Base-by-base conservation (phyloP, 2,888 invertebrate genomes). In the Rhingia campestris region DNA sequence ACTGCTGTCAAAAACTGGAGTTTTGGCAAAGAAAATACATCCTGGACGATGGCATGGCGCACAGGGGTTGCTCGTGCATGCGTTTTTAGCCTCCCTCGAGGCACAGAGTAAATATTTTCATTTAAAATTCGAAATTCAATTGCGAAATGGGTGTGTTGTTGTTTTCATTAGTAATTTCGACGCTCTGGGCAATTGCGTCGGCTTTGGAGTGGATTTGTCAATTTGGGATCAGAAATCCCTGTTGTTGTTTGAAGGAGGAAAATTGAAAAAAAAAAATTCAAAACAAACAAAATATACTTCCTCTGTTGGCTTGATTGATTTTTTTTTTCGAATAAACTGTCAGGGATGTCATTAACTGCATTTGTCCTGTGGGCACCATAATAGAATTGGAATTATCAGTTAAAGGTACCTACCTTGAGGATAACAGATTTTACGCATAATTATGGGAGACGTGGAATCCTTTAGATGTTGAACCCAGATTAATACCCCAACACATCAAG, bases 31-130 rank as follows among this genome's bases (percentile, higher is more conserved):
- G 47, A 12, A 47, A 56, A 76, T 43, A 53, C 5, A 66, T 41
- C 37, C 33, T 37, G 12, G 43, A 14, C 35, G 66, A 49, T 51
- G 49, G 6, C 49, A 22, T 14, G 22, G 22, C 22, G 22, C 22
- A 39, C 10, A 35, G 43, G 59, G 61, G 61, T 47, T 41, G 30
- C 35, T 1, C 2, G 22, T 66, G 49, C 33, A 47, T 58, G 47
- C 32, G 63, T 54, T 47, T 7, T 4, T 9, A n/a, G 37, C 7
- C 12, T n/a, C 59, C 75, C 67, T 76, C 32, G 37, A 39, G 75
- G 45, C 22, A 22, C 6, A n/a, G 30, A 61, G 53, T 43, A 76
- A 76, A 76, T 54, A 69, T 76, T 76, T 76, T 76, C 76, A 54
- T 67, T 67, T 69, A 9, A 45, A 58, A 51, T 12, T 14, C 49